A percentile compares a stretch with the other conserved stretches of the same genome.
Evolutionary conservation across 2,113 vertebrate species (phyloP).

Genomic region (Sinosuthora webbiana): DNA sequence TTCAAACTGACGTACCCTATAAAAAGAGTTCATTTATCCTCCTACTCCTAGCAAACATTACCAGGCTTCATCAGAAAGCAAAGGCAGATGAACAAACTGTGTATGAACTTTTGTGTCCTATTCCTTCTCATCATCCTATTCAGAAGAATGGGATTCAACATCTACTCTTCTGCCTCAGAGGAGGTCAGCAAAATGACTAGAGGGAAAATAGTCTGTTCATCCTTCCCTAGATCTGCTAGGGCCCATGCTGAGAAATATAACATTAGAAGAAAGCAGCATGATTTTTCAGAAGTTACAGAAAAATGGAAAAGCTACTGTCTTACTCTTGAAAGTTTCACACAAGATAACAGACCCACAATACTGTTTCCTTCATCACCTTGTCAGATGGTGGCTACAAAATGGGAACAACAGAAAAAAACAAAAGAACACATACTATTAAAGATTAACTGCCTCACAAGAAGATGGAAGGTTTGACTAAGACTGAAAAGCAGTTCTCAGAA

Average conservation of each 20-base stretch:
- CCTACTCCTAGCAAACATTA: background rate
- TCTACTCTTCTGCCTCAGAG: background rate
- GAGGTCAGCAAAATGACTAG: background rate
- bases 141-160: background rate
- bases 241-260: background rate
- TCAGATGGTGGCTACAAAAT: background rate
- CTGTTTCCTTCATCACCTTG: background rate
- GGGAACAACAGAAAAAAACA: background rate
- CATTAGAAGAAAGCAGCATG: background rate
- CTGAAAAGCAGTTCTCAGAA: background rate
- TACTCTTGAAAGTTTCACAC: background rate
- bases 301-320: background rate
- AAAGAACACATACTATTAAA: background rate
- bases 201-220: background rate
- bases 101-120: background rate
- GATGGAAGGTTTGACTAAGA: background rate
- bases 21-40: background rate
- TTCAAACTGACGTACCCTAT: background rate
- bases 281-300: background rate
- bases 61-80: background rate
- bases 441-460: background rate
- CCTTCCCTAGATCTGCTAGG: background rate
- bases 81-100: background rate
- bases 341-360: background rate
- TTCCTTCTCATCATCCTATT: background rate